A percentile compares a stretch with the other conserved stretches of the same genome.
These are phyloP conservation scores for Hylaea fasciaria DNA, from an alignment of 2,888 invertebrate genomes.

Conservation along the genomic window DNA sequence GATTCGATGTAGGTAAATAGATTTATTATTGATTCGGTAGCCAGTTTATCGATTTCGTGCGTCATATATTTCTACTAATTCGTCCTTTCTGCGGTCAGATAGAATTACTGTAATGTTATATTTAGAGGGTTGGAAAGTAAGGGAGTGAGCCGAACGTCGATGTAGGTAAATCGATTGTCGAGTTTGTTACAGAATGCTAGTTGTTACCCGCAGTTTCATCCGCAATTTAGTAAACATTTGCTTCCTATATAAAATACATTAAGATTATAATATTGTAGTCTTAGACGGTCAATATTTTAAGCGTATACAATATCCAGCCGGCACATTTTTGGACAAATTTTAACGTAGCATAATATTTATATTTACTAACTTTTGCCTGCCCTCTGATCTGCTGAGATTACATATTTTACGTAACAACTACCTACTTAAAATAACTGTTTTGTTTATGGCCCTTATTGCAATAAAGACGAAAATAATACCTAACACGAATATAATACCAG, in stretches of 20 bases:
- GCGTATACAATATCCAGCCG: too few species aligned
- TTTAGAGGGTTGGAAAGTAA: constrained; percentile 20
- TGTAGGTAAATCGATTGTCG: not conserved
- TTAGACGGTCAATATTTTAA: too few species aligned
- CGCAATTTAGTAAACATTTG: too few species aligned
- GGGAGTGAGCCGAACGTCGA: constrained; percentile 16
- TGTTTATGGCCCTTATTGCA: constrained; percentile 26
- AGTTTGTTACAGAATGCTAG: not conserved
- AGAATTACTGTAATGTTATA: constrained; percentile 33
- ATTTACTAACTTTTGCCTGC: too few species aligned
- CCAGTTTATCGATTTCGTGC: constrained; percentile 34
- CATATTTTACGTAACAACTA: constrained; percentile 13
- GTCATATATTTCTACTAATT: constrained; percentile 38
- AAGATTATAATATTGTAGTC: too few species aligned
- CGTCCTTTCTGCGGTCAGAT: constrained; percentile 38
- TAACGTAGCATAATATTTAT: too few species aligned
- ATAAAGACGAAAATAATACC: constrained; percentile 19
- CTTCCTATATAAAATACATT: too few species aligned
- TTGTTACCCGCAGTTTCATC: too few species aligned
- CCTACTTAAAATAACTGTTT: constrained; percentile 22
- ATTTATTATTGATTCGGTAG: constrained; percentile 56
- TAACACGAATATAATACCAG: constrained; percentile 1
- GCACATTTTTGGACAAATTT: too few species aligned
- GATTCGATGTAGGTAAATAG: constrained; percentile 70
- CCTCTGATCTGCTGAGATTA: not conserved